Conservation (phyloP, 1,140 invertebrate genomes). For the Teleopsis dalmanni region DNA sequence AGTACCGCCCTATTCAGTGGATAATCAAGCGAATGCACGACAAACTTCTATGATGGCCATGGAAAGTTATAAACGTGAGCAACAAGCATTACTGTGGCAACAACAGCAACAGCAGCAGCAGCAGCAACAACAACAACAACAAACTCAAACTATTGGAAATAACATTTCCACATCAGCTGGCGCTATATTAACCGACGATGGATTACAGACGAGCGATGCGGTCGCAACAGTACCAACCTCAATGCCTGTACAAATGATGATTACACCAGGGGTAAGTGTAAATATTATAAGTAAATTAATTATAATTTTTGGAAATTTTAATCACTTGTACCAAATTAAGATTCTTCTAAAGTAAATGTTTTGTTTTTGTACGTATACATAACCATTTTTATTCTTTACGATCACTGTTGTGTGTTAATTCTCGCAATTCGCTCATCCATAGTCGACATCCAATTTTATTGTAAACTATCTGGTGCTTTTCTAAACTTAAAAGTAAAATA, state of each 20-base stretch:
- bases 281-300: neutral
- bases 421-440: no score
- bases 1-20: constrained; percentile 40
- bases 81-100: constrained; percentile 26
- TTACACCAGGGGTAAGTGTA: constrained; percentile 43
- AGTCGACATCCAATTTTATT: no score
- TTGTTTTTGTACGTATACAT: no score
- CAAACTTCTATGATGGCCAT: constrained; percentile 43
- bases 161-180: constrained; percentile 14
- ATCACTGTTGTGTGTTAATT: no score
- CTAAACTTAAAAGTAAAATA: no score
- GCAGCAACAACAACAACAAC: constrained; percentile 15
- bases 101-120: constrained; percentile 21
- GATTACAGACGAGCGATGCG: constrained; percentile 10
- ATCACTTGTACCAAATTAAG: neutral
- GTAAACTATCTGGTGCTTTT: no score
- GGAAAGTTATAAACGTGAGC: constrained; percentile 37
- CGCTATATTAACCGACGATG: constrained; percentile 20
- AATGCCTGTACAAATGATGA: constrained; percentile 43
- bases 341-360: no score
- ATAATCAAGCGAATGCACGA: constrained; percentile 39
- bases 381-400: no score
- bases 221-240: constrained; percentile 22
- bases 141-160: constrained; percentile 16
- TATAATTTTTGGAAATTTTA: no score